A percentile compares a stretch with the other conserved stretches of the same genome.
These are phyloP conservation scores for Tetragnatha versicolor DNA, from an alignment of 1,140 invertebrate species.

Conservation along the genomic window DNA sequence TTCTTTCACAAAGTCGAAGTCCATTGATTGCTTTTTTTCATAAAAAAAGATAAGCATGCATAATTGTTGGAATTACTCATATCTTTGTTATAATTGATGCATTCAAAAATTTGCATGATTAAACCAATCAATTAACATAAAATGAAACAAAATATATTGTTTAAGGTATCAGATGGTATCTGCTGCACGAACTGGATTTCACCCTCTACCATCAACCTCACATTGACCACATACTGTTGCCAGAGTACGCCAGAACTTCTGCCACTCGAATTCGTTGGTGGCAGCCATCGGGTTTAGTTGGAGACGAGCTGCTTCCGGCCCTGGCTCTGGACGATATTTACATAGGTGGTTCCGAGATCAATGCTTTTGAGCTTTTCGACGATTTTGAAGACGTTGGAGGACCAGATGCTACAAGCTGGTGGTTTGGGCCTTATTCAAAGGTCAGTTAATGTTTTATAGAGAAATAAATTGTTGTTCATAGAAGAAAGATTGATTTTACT, in stretches of 20 bases:
- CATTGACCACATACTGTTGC: conserved; percentile 64
- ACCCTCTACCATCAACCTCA: conserved; percentile 60
- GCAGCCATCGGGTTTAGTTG: conserved; percentile 58
- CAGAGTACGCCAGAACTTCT: conserved; percentile 61
- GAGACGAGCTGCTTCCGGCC: conserved; percentile 57
- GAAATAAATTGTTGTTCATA: too few species aligned
- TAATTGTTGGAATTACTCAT: too few species aligned
- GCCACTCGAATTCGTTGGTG: conserved; percentile 64
- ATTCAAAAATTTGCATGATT: too few species aligned
- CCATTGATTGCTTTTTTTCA: too few species aligned
- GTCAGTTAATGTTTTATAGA: too few species aligned
- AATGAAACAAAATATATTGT: too few species aligned
- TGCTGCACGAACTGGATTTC: conserved; percentile 64
- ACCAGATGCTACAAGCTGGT: conserved; percentile 59
- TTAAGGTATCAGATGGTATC: conserved; percentile 65
- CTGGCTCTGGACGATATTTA: conserved; percentile 66
- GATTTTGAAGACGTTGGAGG: conserved; percentile 61
- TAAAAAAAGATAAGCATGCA: too few species aligned
- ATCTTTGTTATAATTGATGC: too few species aligned
- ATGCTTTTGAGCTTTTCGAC: conserved; percentile 63
- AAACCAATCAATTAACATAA: too few species aligned
- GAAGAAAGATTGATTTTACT: too few species aligned
- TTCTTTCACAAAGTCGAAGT: too few species aligned
- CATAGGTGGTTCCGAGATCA: conserved; percentile 66
- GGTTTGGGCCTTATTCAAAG: conserved; percentile 56